Conservation (phyloP, 2,888 invertebrate genomes). For the Selenia dentaria region DNA sequence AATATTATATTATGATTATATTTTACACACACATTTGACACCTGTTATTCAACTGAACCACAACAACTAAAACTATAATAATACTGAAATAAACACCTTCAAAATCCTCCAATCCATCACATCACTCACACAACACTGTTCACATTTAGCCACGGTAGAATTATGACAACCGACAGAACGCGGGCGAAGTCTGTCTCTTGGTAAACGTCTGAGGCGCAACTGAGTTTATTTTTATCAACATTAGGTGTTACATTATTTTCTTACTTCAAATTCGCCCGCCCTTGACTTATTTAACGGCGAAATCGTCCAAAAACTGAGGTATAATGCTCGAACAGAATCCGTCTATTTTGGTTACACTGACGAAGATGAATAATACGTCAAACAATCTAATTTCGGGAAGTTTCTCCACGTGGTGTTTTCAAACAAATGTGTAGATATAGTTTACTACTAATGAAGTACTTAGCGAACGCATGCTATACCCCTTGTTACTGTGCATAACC, state of each 20-base stretch:
- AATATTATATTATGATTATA: too few species aligned
- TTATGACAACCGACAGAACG: conserved; percentile 5
- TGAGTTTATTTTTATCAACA: conserved; percentile 76
- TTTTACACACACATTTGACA: conserved; percentile 3
- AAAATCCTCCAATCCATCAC: conserved; percentile 19
- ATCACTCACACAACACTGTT: conserved; percentile 9
- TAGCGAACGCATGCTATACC: too few species aligned
- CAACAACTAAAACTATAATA: too few species aligned
- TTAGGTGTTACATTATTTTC: conserved; percentile 73
- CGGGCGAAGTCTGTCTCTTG: conserved; percentile 21
- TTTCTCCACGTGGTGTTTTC: conserved; percentile 14
- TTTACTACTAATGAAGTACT: too few species aligned
- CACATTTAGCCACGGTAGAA: conserved; percentile 1
- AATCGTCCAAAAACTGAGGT: conserved; percentile 38
- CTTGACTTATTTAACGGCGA: conserved; percentile 69
- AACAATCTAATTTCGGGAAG: conserved; percentile 28
- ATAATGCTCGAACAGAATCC: conserved; percentile 21
- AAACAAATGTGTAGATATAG: conserved; percentile 6
- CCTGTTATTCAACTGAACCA: neutral
- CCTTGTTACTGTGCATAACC: too few species aligned
- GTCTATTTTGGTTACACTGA: conserved; percentile 28
- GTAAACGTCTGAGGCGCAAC: conserved; percentile 49
- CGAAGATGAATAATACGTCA: conserved; percentile 38
- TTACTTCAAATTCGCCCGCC: conserved; percentile 57
- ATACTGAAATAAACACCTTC: conserved; percentile 21